phyloP scores from a whole-genome alignment of 2,888 invertebrate species.

The Tipula lateralis region DNA sequence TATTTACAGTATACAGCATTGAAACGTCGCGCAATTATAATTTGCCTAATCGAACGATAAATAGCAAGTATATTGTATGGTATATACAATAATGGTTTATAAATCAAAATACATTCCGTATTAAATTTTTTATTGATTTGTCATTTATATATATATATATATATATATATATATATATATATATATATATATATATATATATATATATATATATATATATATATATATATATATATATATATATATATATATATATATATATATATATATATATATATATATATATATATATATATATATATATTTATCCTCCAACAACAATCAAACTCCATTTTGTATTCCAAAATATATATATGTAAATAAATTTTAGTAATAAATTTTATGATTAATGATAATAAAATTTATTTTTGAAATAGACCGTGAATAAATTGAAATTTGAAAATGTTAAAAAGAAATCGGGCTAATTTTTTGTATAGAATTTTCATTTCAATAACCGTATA shows the following conservation, averaged over 20 bases:
- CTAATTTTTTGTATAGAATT: neutral
- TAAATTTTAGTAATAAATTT: neutral
- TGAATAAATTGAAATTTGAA: neutral
- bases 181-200: neutral
- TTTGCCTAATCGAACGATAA: neutral
- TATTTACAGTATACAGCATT: no score
- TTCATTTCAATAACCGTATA: neutral
- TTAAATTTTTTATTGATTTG: neutral
- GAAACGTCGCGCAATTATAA: neutral
- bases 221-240: neutral
- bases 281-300: no score
- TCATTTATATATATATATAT: neutral
- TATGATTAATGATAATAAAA: neutral
- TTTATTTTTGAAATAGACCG: slow-evolving; percentile 7
- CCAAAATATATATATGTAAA: neutral
- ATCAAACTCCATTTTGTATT: neutral
- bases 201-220: neutral
- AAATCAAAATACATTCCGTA: neutral
- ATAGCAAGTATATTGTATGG: neutral
- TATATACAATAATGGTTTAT: neutral
- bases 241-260: neutral
- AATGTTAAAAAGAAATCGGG: neutral
- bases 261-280: neutral
- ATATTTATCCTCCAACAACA: no score
- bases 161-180: neutral